Percentiles rank a stretch among this genome's conserved stretches.
Evolutionary conservation across 2,888 invertebrate species (phyloP).

Genomic region (Malacosoma neustria): DNA sequence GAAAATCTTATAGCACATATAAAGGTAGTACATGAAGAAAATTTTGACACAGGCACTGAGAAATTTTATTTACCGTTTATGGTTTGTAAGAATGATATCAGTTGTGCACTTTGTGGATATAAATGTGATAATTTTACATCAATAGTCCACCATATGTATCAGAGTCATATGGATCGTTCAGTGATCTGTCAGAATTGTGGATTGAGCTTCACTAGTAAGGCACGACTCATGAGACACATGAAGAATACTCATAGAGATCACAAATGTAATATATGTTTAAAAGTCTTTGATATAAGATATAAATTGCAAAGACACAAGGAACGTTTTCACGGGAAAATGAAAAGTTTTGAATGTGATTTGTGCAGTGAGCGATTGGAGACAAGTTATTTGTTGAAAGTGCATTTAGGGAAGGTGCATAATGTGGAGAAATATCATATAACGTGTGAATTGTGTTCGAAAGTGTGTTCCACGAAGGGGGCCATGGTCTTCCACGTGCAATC

Average conservation of each 20-base stretch:
- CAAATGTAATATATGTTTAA: constrained; percentile 47
- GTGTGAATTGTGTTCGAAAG: constrained; percentile 55
- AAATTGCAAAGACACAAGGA: constrained; percentile 41
- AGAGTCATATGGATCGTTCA: constrained; percentile 35
- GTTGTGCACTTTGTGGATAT: constrained; percentile 36
- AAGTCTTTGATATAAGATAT: constrained; percentile 44
- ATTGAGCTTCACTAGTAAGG: constrained; percentile 34
- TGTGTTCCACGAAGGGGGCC: constrained; percentile 65
- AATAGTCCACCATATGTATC: constrained; percentile 49
- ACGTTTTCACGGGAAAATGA: constrained; percentile 32
- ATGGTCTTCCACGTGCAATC: constrained; percentile 67
- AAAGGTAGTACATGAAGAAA: constrained; percentile 13
- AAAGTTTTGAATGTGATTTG: constrained; percentile 29
- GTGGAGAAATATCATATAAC: constrained; percentile 46
- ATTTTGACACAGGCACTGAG: constrained; percentile 28
- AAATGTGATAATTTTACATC: constrained; percentile 40
- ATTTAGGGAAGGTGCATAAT: constrained; percentile 51
- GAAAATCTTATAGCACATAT: constrained; percentile 41
- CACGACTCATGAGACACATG: constrained; percentile 41
- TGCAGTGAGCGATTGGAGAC: constrained; percentile 36
- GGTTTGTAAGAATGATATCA: constrained; percentile 29
- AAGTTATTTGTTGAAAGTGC: constrained; percentile 44
- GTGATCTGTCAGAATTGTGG: constrained; percentile 54
- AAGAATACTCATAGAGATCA: constrained; percentile 33
- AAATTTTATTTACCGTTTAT: constrained; percentile 45